These are phyloP conservation scores for Borostomias antarcticus DNA, from an alignment of 2,797 vertebrate genomes.

Conservation along the genomic window DNA sequence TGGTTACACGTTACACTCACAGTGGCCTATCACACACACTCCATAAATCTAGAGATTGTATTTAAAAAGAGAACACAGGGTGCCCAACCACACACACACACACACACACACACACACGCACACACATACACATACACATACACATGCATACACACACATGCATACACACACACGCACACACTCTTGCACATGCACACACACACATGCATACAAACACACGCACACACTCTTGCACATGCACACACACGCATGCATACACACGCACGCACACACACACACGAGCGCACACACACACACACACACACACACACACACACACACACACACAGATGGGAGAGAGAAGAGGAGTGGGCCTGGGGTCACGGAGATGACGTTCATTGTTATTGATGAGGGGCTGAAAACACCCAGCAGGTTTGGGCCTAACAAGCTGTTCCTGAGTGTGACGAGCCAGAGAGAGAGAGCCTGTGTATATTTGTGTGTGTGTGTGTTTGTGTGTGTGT, in stretches of 20 bases:
- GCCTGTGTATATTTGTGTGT: slow-evolving; percentile 19
- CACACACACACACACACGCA: background rate
- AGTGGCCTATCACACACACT: slow-evolving; percentile 18
- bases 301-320: slow-evolving; percentile 5
- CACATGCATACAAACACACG: slow-evolving; percentile 1
- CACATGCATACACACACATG: background rate
- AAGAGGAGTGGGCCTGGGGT: background rate
- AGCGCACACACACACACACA: background rate
- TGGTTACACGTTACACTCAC: slow-evolving; percentile 24
- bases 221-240: no score
- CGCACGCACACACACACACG: background rate
- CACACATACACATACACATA: slow-evolving; percentile 5
- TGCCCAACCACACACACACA: background rate
- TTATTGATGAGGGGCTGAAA: background rate
- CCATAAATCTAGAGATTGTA: background rate
- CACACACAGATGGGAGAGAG: slow-evolving; percentile 4
- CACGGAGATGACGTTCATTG: background rate
- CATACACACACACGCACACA: slow-evolving; percentile 1
- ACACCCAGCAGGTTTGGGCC: background rate
- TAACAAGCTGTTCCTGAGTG: background rate
- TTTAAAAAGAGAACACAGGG: background rate
- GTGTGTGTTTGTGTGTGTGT: slow-evolving; percentile 22
- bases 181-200: background rate
- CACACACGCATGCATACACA: no score
- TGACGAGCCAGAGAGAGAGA: no score